Conservation (phyloP, 2,113 vertebrate genomes). For the Sarotherodon lohbergeri region DNA sequence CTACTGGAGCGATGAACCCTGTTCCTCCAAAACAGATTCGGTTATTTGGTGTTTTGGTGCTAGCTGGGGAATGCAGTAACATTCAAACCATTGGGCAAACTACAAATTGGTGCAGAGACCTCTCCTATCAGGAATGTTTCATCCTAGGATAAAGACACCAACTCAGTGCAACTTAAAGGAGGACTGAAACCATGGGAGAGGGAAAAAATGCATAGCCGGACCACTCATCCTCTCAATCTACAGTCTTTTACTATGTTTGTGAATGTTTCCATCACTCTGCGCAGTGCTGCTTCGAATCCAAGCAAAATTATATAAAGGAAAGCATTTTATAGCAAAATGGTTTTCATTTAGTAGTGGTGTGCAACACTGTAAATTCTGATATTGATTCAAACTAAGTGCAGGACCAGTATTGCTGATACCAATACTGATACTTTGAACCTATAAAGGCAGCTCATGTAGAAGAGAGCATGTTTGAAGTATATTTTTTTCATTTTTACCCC, state of each 20-base stretch:
- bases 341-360: not conserved
- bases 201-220: fast-evolving
- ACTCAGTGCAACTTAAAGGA: not conserved
- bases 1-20: not conserved
- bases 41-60: not conserved
- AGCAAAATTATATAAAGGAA: not conserved
- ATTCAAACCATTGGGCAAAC: not conserved
- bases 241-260: not conserved
- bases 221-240: not conserved
- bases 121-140: not conserved
- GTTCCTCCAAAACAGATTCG: not conserved
- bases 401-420: not conserved
- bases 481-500: not conserved
- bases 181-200: not conserved
- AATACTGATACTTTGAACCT: not conserved
- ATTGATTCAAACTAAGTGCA: not conserved
- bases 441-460: not conserved
- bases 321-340: not conserved
- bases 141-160: not conserved
- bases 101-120: not conserved
- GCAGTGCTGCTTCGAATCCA: not conserved
- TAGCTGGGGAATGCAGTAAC: not conserved
- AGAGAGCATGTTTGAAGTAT: not conserved
- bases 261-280: not conserved
- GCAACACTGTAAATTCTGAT: not conserved